A percentile compares a stretch with the other conserved stretches of the same genome.
Conservation (phyloP, 2,113 vertebrate species). For the Natator depressus region DNA sequence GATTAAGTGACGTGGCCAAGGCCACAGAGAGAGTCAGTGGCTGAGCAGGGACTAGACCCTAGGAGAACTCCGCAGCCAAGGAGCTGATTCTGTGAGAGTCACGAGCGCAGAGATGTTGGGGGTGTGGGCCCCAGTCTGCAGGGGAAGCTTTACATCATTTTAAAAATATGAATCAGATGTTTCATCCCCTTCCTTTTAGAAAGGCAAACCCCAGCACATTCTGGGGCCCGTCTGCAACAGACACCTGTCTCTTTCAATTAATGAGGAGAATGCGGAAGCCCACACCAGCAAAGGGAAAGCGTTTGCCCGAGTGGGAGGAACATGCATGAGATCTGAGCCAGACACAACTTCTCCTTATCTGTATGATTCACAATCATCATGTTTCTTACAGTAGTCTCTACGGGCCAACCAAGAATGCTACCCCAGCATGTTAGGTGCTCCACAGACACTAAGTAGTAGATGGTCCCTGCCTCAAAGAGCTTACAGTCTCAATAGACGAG, state of each 20-base stretch:
- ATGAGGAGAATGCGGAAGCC: background rate
- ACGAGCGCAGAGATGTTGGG: background rate
- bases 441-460: background rate
- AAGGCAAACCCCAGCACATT: background rate
- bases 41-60: background rate
- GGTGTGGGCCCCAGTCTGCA: background rate
- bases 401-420: background rate
- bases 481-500: background rate
- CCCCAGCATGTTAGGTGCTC: no score
- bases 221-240: background rate
- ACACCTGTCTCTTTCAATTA: background rate
- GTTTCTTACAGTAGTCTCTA: background rate
- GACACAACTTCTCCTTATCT: background rate
- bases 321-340: background rate
- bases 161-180: no score
- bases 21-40: background rate
- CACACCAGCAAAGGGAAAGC: background rate
- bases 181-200: background rate
- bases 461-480: background rate
- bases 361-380: background rate
- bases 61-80: background rate
- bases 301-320: background rate
- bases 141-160: background rate
- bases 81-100: background rate
- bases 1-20: background rate